Conservation (phyloP, 2,113 vertebrate species). For the Neotragus moschatus region DNA sequence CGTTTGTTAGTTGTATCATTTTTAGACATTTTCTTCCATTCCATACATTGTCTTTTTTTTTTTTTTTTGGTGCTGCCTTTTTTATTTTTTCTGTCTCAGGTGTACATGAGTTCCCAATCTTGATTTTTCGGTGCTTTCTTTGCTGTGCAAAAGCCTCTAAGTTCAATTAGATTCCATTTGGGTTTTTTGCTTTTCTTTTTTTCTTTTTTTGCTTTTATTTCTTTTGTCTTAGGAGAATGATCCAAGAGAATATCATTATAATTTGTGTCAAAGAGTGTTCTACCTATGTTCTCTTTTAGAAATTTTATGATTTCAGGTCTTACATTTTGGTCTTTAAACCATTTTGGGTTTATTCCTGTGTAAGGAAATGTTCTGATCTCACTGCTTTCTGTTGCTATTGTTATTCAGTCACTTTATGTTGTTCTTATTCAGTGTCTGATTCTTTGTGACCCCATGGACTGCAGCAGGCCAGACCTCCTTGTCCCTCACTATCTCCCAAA, state of each 20-base stretch:
- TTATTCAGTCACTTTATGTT: neutral
- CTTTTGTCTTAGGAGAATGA: neutral
- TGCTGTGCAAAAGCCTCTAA: neutral
- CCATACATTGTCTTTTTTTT: neutral
- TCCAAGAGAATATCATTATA: neutral
- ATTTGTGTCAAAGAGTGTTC: neutral
- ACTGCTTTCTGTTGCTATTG: neutral
- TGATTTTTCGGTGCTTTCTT: neutral
- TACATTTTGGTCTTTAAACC: neutral
- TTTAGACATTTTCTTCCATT: neutral
- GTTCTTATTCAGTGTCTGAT: neutral
- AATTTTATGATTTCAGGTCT: neutral
- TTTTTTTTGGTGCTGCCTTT: too few relatives aligned
- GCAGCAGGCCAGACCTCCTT: neutral
- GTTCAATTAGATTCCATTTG: neutral
- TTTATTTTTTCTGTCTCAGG: too few relatives aligned
- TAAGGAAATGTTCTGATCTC: neutral
- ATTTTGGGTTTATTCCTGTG: neutral
- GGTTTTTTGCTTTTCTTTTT: neutral
- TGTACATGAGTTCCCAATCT: too few relatives aligned
- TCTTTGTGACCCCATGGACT: neutral
- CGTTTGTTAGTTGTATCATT: neutral
- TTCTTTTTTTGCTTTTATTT: neutral
- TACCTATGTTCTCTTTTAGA: neutral
- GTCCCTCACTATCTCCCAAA: neutral